Evolutionary conservation across 2,113 vertebrate species (phyloP), one percentile per base, ranked within the genome.

Genomic region (Ivindomyrus marchei): DNA sequence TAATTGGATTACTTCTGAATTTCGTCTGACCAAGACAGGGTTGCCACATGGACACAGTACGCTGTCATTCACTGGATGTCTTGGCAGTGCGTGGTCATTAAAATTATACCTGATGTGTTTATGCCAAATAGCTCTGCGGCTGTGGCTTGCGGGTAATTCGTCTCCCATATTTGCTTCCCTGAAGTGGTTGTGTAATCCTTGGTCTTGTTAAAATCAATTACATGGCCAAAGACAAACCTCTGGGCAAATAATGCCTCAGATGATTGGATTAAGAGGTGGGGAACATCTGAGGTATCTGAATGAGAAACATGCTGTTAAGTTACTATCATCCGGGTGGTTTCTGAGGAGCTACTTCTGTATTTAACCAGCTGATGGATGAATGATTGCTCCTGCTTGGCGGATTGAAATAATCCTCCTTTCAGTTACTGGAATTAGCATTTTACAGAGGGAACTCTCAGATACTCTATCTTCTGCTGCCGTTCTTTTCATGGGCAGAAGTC

Each of bases 171-270:
- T 87, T 87, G 39, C 27, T 50, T 87, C 15, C 31, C n/a, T 87
- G 86, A 56, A 53, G 17, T 88, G 27, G 19, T 19, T 10, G 42
- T 45, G 42, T 88, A 77, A 88, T 74, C 62, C 88, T 21, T 27
- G n/a, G 62, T 11, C 31, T 47, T 89, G 46, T 52, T 83, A 21
- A 47, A 52, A 52, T 80, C 50, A 27, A 83, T 83, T 77, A 66
- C 70, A 84, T 39, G 88, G 66, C 58, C 88, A 53, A n/a, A 80
- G 21, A 83, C 49, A 83, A 39, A 49, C 47, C 88, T 66, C 21
- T 31, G 47, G 45, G 88, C 13, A 47, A 83, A 15, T 89, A 89
- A 89, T 83, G 21, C 49, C 49, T 10, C 74, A 31, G 88, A 50
- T 17, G 49, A 53, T 56, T 36, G 27, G 74, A 53, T 88, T 74